A percentile compares a stretch with the other conserved stretches of the same genome.
Evolutionary conservation across 2,113 vertebrate genomes (phyloP).

Genomic region (Chinchilla lanigera): DNA sequence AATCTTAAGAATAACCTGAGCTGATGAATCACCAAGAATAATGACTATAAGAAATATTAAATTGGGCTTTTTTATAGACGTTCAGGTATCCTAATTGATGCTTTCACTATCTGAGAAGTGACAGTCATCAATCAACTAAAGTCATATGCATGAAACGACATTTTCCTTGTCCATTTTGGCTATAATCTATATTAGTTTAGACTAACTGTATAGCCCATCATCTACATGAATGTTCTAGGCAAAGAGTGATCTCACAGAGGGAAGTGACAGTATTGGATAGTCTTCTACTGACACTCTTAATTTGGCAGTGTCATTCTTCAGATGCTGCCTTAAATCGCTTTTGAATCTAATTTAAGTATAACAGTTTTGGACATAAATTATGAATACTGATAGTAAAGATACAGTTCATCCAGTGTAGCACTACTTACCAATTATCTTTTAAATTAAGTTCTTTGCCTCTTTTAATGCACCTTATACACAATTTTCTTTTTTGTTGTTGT

Average conservation of each 20-base stretch:
- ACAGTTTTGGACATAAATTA: slow-evolving; percentile 19
- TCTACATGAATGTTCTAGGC: background rate
- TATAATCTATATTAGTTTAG: background rate
- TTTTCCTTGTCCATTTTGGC: slow-evolving; percentile 45
- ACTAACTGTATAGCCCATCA: background rate
- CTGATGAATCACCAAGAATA: background rate
- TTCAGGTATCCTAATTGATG: background rate
- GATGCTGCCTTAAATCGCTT: background rate
- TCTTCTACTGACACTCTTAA: background rate
- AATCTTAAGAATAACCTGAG: background rate
- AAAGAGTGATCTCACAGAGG: background rate
- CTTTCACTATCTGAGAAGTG: background rate
- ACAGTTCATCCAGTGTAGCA: background rate
- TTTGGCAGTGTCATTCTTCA: background rate
- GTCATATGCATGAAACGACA: background rate
- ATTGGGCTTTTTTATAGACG: slow-evolving; percentile 52
- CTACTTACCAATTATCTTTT: background rate
- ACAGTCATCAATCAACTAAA: background rate
- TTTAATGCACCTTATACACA: background rate
- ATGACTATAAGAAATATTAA: slow-evolving; percentile 23
- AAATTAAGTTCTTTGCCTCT: slow-evolving; percentile 6
- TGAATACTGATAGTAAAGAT: background rate
- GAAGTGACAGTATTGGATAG: background rate
- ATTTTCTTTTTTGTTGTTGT: background rate
- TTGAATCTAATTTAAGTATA: slow-evolving; percentile 8